phyloP scores from a whole-genome alignment of 2,888 invertebrate species.

The Amorpha juglandis region DNA sequence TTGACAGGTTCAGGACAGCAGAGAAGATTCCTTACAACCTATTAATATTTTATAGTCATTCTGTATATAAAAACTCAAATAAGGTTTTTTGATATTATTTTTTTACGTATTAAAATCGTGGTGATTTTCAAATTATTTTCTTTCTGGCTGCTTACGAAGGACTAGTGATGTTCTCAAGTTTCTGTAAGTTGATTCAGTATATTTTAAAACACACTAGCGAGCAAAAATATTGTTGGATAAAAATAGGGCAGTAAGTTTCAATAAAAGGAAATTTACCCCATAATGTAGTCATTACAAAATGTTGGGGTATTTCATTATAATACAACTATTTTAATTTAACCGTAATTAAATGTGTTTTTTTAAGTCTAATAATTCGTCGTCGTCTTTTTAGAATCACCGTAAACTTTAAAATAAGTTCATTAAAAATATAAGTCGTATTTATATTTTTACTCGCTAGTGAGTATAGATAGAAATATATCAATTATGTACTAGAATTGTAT shows the following conservation, averaged over 20 bases:
- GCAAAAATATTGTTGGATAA: background rate
- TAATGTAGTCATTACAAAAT: no score
- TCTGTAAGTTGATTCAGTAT: constrained; percentile 62
- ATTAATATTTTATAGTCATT: background rate
- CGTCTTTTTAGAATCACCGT: no score
- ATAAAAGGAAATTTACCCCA: no score
- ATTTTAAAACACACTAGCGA: constrained; percentile 10
- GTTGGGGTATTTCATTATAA: background rate
- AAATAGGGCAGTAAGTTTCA: no score
- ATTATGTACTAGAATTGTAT: background rate
- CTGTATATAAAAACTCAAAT: background rate
- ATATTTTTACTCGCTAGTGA: constrained; percentile 26
- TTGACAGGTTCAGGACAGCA: background rate
- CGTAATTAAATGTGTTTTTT: no score
- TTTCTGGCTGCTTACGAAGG: constrained; percentile 64
- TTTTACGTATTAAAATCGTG: background rate
- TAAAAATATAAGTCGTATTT: background rate
- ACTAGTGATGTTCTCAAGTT: constrained; percentile 74
- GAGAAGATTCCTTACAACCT: background rate
- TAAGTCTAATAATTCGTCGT: no score
- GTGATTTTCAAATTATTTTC: constrained; percentile 33
- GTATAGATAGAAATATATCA: background rate
- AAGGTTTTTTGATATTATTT: background rate
- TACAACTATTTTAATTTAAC: no score
- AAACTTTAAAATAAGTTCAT: no score